Base-by-base conservation (phyloP, 2,888 invertebrate genomes). In the Lordiphosa andalusiaca region DNA sequence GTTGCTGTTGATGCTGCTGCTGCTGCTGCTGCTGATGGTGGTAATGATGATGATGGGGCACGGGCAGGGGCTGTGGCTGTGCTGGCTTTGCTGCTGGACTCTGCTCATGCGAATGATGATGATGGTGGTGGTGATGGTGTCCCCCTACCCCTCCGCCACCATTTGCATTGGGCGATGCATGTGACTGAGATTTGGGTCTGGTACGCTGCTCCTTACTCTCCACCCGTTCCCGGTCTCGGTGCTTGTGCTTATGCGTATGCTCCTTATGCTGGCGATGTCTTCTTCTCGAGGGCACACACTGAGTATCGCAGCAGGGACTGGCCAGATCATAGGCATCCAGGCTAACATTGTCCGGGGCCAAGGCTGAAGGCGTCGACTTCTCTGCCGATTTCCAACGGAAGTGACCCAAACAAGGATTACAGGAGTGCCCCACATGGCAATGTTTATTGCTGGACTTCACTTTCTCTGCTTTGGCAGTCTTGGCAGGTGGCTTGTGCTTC, bases 291-390 rank as follows among this genome's bases (percentile, higher is more conserved):
- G 96, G 95, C 47, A 96, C 95, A 86, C 95, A 96, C 73, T 95
- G 94, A 0, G 95, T 94, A 87, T 95, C 95, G 87, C 96, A 96
- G 85, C 96, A 96, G 0, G 95, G 95, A 85, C 95, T 95, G 0
- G 96, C 96, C 47, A 96, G 90, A 86, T 96, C 96, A 74, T 96
- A 96, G 3, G 95, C 96, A 87, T 96, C 96, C 52, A 96, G 90
- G 80, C 95, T 96, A 42, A 93, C 93, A 58, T 93, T 94, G 73
- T 95, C 95, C 1, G 42, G 50, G 0, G 61, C 51, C 1, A 60
- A 55, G 12, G 63, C 58, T 1, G 65, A 53, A 9, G 73, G 49
- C 0, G 73, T 62, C 0, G 86, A 60, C 55, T 90, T 91, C 10
- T 88, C 88, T 0, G 85, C 66, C 0, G 89, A 88, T 59, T 89